These are phyloP conservation scores for Morelia viridis DNA, from an alignment of 2,797 vertebrate genomes.

Conservation along the genomic window DNA sequence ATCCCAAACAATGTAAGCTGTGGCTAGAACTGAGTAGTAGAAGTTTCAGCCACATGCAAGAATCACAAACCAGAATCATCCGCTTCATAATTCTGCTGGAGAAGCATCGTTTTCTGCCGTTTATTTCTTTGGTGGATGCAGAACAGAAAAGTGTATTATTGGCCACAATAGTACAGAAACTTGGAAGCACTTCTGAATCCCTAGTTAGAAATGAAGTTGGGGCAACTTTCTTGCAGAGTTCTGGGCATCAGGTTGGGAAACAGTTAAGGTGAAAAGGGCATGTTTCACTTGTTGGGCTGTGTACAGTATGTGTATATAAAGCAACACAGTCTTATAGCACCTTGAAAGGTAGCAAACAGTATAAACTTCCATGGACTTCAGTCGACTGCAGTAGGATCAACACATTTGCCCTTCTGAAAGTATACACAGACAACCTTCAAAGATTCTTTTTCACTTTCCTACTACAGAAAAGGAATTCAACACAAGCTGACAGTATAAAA, in stretches of 20 bases:
- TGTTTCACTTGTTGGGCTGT: not conserved
- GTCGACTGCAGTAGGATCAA: not conserved
- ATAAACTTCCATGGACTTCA: not conserved
- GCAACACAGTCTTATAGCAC: not conserved
- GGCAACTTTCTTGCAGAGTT: not conserved
- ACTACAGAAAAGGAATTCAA: not conserved
- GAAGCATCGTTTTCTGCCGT: not conserved
- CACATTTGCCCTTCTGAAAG: not conserved
- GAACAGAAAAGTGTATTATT: not conserved
- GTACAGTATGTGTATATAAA: not conserved
- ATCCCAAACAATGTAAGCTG: constrained; percentile 5
- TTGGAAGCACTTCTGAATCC: not conserved
- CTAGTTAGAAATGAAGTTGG: not conserved
- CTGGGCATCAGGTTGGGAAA: not conserved
- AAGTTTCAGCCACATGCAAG: not conserved
- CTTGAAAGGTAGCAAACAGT: not conserved
- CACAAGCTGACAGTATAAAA: not conserved
- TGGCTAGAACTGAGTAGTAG: not conserved
- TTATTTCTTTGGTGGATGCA: not conserved
- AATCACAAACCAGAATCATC: not conserved
- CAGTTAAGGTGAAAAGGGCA: not conserved
- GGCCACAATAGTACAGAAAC: not conserved
- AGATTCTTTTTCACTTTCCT: not conserved
- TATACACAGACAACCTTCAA: not conserved
- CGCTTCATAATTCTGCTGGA: not conserved